phyloP scores from a whole-genome alignment of 2,888 invertebrate species.

The Hydroisotoma schaefferi region DNA sequence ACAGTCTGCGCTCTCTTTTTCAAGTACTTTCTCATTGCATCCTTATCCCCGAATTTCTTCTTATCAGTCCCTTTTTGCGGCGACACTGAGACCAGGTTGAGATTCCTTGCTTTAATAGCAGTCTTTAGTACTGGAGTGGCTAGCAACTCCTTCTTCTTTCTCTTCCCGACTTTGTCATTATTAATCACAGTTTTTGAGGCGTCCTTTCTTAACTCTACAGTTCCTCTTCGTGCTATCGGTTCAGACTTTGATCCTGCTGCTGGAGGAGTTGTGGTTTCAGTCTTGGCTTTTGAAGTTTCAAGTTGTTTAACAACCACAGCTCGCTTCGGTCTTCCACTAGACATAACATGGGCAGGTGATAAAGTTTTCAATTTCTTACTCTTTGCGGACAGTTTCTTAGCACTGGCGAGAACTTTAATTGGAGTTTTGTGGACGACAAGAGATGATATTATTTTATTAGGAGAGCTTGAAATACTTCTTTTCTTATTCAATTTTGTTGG shows the following conservation, averaged over 20 bases:
- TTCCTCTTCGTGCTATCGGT: background rate
- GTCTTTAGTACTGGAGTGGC: background rate
- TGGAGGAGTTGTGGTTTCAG: background rate
- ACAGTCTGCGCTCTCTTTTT: slow-evolving; percentile 21
- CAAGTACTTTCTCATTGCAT: slow-evolving; percentile 23
- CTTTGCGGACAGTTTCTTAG: slow-evolving; percentile 14
- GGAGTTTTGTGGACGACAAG: slow-evolving; percentile 4
- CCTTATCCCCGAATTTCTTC: slow-evolving; percentile 23
- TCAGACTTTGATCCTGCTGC: slow-evolving; percentile 6
- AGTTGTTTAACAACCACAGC: slow-evolving; percentile 19
- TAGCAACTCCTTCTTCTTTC: slow-evolving; percentile 5
- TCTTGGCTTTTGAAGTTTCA: slow-evolving; percentile 5
- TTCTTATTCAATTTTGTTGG: slow-evolving; percentile 27
- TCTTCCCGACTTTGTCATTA: background rate
- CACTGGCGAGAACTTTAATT: slow-evolving; percentile 8
- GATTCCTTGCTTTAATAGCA: background rate
- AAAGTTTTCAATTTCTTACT: slow-evolving; percentile 1
- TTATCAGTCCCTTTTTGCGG: background rate
- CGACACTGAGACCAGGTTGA: slow-evolving; percentile 11
- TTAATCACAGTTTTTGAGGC: background rate
- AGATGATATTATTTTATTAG: background rate
- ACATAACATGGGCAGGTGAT: background rate
- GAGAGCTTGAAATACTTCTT: slow-evolving; percentile 9
- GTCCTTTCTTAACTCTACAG: background rate
- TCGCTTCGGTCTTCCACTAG: slow-evolving; percentile 1